A percentile compares a stretch with the other conserved stretches of the same genome.
phyloP scores from a whole-genome alignment of 2,113 vertebrate species.

The Mormyrus iriodes region DNA sequence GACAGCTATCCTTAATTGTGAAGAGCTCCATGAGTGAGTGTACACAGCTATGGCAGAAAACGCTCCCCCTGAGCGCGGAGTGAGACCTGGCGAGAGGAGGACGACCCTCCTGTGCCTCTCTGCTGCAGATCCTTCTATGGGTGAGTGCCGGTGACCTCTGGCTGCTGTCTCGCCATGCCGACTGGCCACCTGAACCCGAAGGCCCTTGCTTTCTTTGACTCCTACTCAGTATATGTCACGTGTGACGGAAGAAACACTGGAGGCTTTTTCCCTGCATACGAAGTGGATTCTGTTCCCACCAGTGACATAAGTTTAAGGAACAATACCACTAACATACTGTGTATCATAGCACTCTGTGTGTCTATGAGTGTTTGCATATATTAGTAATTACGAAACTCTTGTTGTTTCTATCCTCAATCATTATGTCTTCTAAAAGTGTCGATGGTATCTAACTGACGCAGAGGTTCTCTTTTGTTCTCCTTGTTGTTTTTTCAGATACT shows the following conservation, averaged over 20 bases:
- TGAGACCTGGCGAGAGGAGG: background rate
- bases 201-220: background rate
- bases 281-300: background rate
- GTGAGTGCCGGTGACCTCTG: background rate
- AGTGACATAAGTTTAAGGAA: conserved; percentile 24
- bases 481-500: background rate
- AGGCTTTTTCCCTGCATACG: background rate
- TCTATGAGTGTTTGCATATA: background rate
- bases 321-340: conserved; percentile 15
- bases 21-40: background rate
- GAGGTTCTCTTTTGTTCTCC: background rate
- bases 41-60: background rate
- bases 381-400: background rate
- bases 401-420: background rate
- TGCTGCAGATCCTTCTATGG: background rate
- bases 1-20: background rate
- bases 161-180: background rate
- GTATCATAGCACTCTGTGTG: background rate
- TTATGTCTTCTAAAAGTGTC: background rate
- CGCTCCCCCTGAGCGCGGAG: background rate
- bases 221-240: background rate
- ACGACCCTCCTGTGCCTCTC: background rate
- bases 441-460: background rate
- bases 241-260: background rate
- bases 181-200: background rate